Evolutionary conservation across 2,797 vertebrate genomes (phyloP), one percentile per base, ranked within the genome.

Genomic region (Anguilla megastoma): DNA sequence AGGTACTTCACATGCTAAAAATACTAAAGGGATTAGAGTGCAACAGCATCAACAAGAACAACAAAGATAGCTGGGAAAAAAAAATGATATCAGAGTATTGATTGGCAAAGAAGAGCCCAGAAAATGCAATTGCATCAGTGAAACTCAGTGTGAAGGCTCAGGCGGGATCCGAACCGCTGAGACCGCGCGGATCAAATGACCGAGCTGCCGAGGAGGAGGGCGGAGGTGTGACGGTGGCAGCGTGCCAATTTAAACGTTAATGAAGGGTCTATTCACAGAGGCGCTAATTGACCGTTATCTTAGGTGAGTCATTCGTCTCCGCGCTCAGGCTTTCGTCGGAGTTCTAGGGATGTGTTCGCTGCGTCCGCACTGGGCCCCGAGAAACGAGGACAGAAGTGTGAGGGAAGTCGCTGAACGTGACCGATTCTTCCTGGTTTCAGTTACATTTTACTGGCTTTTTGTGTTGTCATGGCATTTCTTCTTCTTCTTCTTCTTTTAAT

Each of bases 1-100:
- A 84, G 85, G 91, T 89, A 90, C 87, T 89, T 91, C 86, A 82
- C 82, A 41, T 76, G 56, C 66, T 90, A 90, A 91, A 88, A 89
- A 90, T 92, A 91, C 88, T 86, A 84, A 87, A 84, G 88, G 87
- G 90, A 90, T 84, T 88, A 88, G 87, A 86, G 84, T 45, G 52
- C 27, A 76, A 27, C 50, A 56, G 50, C 85, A 12, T 48, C 52
- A 30, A 21, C 33, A 9, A 8, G 27, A 86, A 24, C 69, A 33
- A 45, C 60, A 21, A 33, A 45, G 48, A n/a, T 63, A 45, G 48
- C 41, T 48, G 41, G 45, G 54, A n/a, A 82, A 82, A 48, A 87
- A 48, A 54, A 66, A 12, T 41, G 0, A 80, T 48, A 60, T 30
- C 24, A 50, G 79, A n/a, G 21, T 45, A 48, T 50, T n/a, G 45